Evolutionary conservation across 2,797 vertebrate genomes (phyloP), one percentile per base, ranked within the genome.

Genomic region (Lithobates pipiens): DNA sequence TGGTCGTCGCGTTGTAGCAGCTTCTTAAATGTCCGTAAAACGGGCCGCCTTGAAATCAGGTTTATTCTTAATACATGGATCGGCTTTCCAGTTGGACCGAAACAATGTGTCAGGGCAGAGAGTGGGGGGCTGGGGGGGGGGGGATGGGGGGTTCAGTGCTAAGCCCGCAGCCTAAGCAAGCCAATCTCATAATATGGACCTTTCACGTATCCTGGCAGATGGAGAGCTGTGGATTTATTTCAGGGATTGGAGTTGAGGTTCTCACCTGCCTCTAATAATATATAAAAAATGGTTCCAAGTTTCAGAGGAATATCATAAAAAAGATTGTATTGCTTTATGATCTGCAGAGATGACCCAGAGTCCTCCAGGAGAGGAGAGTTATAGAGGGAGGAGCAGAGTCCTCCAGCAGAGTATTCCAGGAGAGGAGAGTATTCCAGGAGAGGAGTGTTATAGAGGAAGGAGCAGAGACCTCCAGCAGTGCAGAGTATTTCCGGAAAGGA

Each of bases 121-220:
- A 42, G 74, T 50, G 39, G 10, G 42, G 65, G 34, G 42, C 44
- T 0, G 32, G 34, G 65, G 67, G 34, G 25, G 10, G 42, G 67
- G 34, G 42, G 67, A 18, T 27, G 10, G 29, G 46, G 34, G 42
- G 67, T 25, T 34, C 42, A 13, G 54, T 25, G 50, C 50, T 50
- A 74, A 75, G 18, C 11, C 76, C 23, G 42, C 68, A 13, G 61
- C 76, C 76, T 63, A 13, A 23, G n/a, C 21, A 21, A 15, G 57
- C 54, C 63, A 54, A 79, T 10, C 27, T 73, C 76, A 29, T 10
- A 16, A 44, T 15, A 34, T 25, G 27, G 46, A 15, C 46, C 16
- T 39, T 32, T 67, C 68, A 34, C 79, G 79, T 85, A 74, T 69
- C 36, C 76, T 84, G 76, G 83, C 63, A 25, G 34, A 54, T 6